Base-by-base conservation (phyloP, 2,113 vertebrate genomes). In the Erythrocebus patas region DNA sequence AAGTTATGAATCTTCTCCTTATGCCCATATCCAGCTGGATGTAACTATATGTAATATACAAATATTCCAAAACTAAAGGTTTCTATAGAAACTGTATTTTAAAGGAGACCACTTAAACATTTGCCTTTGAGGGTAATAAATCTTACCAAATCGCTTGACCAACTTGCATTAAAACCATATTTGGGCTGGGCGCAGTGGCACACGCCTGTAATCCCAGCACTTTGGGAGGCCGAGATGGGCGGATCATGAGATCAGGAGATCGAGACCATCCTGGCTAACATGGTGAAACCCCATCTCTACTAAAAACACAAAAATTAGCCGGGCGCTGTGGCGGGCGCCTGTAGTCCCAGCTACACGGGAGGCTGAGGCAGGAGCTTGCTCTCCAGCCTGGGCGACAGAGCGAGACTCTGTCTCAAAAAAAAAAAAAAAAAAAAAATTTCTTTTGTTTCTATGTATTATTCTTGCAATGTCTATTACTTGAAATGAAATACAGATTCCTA, bases 381-480 rank as follows among this genome's bases (percentile, higher is more conserved):
- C 48, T 50, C 48, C 13, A 50, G 48, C 48, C 48, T 50, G 12
- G 48, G 12, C 3, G 48, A 50, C 13, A 50, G 13, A 50, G 12
- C 48, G 13, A 50, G 48, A 50, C 48, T 50, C 48, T 50, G 48
- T 50, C 48, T 50, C 48, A 50, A 50, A 50, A 50, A 13, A 13
- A 48, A 48, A 48, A 48, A 12, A 48, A 12, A 48, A 48, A 13
- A 48, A 13, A 48, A 48, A 13, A 12, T 96, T 98, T 91, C 89
- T 97, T 98, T 98, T 97, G 70, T 98, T 98, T 98, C 93, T 90
- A 79, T 84, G 73, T 97, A 98, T 96, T 96, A 97, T 9, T 59
- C 35, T 70, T 93, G 10, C 17, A 97, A 88, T 89, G 88, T 97
- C 97, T 97, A 97, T 22, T 59, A 85, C 38, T 79, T 92, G 96